These are phyloP conservation scores for Neodiprion virginianus DNA, from an alignment of 1,140 invertebrate species.

Conservation along the genomic window DNA sequence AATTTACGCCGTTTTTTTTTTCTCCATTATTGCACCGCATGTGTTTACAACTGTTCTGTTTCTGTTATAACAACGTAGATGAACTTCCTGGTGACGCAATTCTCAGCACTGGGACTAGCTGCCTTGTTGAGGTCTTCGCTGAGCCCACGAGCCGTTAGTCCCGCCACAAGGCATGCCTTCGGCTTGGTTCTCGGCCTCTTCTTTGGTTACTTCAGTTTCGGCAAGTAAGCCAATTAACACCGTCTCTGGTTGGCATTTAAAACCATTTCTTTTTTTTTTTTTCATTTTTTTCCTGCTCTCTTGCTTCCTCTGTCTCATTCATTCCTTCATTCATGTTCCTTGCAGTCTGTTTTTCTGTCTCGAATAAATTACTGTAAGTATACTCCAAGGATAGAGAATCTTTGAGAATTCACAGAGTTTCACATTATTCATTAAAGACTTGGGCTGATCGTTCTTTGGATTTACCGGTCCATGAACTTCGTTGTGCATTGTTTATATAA, in stretches of 20 bases:
- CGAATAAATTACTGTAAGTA: no score
- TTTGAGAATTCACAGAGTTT: no score
- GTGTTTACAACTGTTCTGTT: no score
- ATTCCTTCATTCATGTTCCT: no score
- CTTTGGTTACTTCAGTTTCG: constrained; percentile 88
- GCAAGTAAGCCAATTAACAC: constrained; percentile 68
- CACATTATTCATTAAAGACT: no score
- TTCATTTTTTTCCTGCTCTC: neutral
- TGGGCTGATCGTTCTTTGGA: no score
- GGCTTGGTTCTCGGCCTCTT: constrained; percentile 77
- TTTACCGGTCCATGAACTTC: no score
- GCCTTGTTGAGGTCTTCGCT: constrained; percentile 76
- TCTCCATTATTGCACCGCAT: neutral
- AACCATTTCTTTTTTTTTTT: constrained; percentile 4
- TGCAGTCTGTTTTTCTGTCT: no score
- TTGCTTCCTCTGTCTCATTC: constrained; percentile 13
- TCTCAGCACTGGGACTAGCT: constrained; percentile 77
- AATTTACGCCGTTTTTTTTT: neutral
- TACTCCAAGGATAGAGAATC: no score
- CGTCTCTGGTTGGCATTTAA: neutral
- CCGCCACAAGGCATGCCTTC: constrained; percentile 75
- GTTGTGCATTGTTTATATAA: no score
- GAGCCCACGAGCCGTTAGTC: constrained; percentile 68
- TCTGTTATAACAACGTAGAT: constrained; percentile 68
- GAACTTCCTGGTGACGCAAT: constrained; percentile 84